Conservation (phyloP, 2,797 vertebrate species). For the Austrolebias charrua region DNA sequence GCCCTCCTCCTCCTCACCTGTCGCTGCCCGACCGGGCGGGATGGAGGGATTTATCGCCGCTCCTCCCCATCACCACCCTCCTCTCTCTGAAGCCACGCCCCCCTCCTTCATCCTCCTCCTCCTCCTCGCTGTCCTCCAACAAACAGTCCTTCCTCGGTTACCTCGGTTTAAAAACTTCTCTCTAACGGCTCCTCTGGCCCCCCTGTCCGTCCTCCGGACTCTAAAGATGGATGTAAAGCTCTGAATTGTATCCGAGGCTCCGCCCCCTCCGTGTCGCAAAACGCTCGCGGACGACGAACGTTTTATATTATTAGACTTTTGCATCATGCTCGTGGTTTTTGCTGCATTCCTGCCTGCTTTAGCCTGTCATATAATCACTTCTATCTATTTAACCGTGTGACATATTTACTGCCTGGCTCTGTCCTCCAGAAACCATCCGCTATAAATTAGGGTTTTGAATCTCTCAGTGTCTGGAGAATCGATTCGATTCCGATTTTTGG, state of each 20-base stretch:
- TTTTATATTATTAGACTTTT: constrained; percentile 55
- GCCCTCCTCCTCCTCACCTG: constrained; percentile 36
- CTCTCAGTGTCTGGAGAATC: too few species aligned
- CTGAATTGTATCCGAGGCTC: constrained; percentile 38
- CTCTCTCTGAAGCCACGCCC: constrained; percentile 80
- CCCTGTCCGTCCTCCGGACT: constrained; percentile 41
- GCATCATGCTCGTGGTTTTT: constrained; percentile 61
- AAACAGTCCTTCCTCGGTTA: constrained; percentile 97
- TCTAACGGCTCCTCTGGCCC: constrained; percentile 64
- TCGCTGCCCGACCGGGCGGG: constrained; percentile 49
- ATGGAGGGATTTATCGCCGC: constrained; percentile 69
- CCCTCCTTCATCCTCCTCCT: constrained; percentile 71
- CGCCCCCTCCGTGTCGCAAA: background rate
- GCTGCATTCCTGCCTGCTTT: constrained; percentile 66
- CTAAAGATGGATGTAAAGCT: constrained; percentile 58
- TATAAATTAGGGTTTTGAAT: too few species aligned
- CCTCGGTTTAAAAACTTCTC: constrained; percentile 89
- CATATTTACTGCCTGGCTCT: constrained; percentile 65
- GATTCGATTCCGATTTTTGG: too few species aligned
- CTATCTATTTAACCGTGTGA: constrained; percentile 63
- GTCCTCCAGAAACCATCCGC: constrained; percentile 49
- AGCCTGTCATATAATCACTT: constrained; percentile 52
- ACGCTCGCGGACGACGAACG: constrained; percentile 44
- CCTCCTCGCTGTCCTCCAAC: constrained; percentile 80
- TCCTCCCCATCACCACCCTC: constrained; percentile 87